Conservation (phyloP, 2,113 vertebrate genomes). For the Ammodytes dubius region DNA sequence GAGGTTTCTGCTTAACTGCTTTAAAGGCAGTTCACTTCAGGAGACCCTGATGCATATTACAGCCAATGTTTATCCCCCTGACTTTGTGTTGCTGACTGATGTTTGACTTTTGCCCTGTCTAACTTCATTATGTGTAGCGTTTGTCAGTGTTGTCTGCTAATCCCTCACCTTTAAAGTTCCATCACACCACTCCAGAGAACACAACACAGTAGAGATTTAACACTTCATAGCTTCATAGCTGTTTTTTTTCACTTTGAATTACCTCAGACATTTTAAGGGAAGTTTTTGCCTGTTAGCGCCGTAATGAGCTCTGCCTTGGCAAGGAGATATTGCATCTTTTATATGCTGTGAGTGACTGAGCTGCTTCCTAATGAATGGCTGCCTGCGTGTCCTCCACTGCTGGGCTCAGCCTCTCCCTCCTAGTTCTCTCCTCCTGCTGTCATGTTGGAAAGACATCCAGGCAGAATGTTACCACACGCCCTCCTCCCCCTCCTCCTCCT, state of each 20-base stretch:
- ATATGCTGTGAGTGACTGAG: constrained; percentile 61
- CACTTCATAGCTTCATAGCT: not conserved
- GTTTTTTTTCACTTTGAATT: constrained; percentile 54
- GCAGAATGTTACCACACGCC: constrained; percentile 23
- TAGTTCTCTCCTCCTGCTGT: constrained; percentile 68
- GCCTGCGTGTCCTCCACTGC: constrained; percentile 42
- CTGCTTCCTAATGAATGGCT: constrained; percentile 67
- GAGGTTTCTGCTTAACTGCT: not conserved
- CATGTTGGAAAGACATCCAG: constrained; percentile 68
- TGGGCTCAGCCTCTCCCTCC: constrained; percentile 48
- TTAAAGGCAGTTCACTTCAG: constrained; percentile 2
- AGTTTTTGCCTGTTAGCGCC: constrained; percentile 49
- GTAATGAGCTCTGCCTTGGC: constrained; percentile 68
- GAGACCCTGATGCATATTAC: not conserved
- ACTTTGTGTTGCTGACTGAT: not conserved
- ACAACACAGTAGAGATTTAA: not conserved
- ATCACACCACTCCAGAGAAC: not conserved
- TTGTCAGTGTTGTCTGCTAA: constrained; percentile 3
- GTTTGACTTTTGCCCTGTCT: constrained; percentile 18
- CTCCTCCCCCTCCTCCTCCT: constrained; percentile 41
- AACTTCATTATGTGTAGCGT: constrained; percentile 7
- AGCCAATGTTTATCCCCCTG: not conserved
- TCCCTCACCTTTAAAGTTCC: constrained; percentile 22
- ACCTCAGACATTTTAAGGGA: constrained; percentile 44
- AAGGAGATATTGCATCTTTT: constrained; percentile 56